A percentile compares a stretch with the other conserved stretches of the same genome.
Conservation (phyloP, 2,888 invertebrate species). For the Eumerus sabulonum region DNA sequence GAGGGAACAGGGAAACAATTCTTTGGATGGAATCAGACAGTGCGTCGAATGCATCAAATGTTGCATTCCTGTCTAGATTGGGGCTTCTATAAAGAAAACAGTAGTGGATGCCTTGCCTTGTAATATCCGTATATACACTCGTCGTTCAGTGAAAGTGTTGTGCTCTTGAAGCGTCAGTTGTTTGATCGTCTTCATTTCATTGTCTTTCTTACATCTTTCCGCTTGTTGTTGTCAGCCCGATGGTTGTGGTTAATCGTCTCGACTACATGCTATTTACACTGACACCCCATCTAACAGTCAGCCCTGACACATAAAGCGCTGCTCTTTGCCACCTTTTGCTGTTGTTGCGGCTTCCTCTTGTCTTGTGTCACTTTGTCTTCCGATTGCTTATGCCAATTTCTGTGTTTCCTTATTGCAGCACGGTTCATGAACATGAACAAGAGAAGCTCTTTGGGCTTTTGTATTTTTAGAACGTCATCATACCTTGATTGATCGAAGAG, state of each 20-base stretch:
- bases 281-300: constrained; percentile 34
- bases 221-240: constrained; percentile 1
- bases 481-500: constrained; percentile 49
- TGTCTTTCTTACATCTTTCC: constrained; percentile 22
- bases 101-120: too few relatives aligned
- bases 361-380: constrained; percentile 41
- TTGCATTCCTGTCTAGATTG: too few relatives aligned
- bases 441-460: background rate
- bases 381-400: constrained; percentile 50
- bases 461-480: constrained; percentile 25
- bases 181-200: constrained; percentile 45
- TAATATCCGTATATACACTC: too few relatives aligned
- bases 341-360: too few relatives aligned
- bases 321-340: constrained; percentile 20
- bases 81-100: too few relatives aligned
- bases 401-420: background rate
- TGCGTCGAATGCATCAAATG: too few relatives aligned
- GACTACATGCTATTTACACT: background rate
- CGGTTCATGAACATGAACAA: background rate
- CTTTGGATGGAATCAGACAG: too few relatives aligned
- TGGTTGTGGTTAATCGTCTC: constrained; percentile 12
- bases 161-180: constrained; percentile 28
- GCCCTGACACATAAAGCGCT: constrained; percentile 45
- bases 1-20: too few relatives aligned
- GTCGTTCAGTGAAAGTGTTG: constrained; percentile 50